These are phyloP conservation scores for Entomobrya proxima DNA, from an alignment of 2,888 invertebrate genomes.

Conservation along the genomic window DNA sequence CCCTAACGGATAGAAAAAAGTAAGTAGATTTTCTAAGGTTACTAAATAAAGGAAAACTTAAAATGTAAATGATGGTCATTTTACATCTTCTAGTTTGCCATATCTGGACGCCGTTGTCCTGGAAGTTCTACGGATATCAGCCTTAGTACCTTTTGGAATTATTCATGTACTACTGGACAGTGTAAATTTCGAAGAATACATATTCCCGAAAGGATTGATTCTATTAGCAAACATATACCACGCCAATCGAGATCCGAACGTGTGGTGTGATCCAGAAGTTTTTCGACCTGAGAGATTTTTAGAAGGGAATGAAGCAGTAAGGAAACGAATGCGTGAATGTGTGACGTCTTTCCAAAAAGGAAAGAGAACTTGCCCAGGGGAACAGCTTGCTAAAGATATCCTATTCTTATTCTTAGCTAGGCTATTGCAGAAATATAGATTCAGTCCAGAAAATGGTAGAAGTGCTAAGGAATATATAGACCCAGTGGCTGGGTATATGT, in stretches of 20 bases:
- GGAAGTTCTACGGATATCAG: constrained; percentile 65
- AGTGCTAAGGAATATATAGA: neutral
- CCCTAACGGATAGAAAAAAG: neutral
- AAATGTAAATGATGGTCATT: too few relatives aligned
- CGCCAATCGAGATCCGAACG: constrained; percentile 58
- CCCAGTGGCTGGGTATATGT: neutral
- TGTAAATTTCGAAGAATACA: constrained; percentile 8
- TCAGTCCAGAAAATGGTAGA: neutral
- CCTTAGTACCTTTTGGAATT: constrained; percentile 62
- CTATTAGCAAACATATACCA: constrained; percentile 64
- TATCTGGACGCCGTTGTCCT: constrained; percentile 25
- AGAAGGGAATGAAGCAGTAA: neutral
- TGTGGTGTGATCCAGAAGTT: constrained; percentile 71
- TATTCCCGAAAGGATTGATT: constrained; percentile 27
- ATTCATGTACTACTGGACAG: constrained; percentile 54
- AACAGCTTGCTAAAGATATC: neutral
- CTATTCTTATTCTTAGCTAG: neutral
- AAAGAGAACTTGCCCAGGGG: neutral
- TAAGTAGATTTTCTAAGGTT: neutral
- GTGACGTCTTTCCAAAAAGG: neutral
- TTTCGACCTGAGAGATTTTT: constrained; percentile 73
- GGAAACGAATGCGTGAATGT: too few relatives aligned
- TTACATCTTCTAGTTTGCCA: neutral
- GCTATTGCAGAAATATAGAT: neutral
- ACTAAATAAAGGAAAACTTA: neutral